Evolutionary conservation across 2,888 invertebrate genomes (phyloP), one percentile per base, ranked within the genome.

Genomic region (Mythimna vitellina): DNA sequence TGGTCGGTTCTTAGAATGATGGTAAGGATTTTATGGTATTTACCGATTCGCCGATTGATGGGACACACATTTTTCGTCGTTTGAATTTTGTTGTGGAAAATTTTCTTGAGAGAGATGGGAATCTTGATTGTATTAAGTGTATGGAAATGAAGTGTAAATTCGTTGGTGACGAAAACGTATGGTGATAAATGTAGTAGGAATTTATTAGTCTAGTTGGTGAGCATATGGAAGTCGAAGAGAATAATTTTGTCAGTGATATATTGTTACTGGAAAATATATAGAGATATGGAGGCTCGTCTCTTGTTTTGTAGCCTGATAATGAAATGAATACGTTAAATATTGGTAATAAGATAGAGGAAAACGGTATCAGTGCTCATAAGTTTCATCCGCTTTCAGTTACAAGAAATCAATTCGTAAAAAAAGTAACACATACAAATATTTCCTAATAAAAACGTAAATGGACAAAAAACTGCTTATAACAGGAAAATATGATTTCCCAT

Each of bases 1-100:
- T 96, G 96, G 96, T 95, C 96, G 94, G 80, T 96, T 96, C 96
- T 94, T 86, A 89, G 96, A 96, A 96, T 90, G 89, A 89, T 91
- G 89, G 89, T 88, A 87, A 89, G 89, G 89, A 91, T 93, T 95
- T 94, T 95, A 95, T 94, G 92, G 92, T 90, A 88, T 93, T 93
- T 94, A 93, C 92, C 88, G 92, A 93, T 93, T 90, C 88, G 90
- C 90, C 89, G 91, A 92, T 93, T 90, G 91, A 90, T 65, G 87
- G 85, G 81, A 80, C 85, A 89, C 88, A 90, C 89, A 90, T 92
- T 90, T 90, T 84, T 89, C 83, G 84, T 83, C 87, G 65, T 54
- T 74, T 70, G 75, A 78, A 82, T 85, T 81, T 82, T 69, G 78
- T 71, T 57, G 70, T 71, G 80, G 85, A 81, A 84, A 76, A 70